Evolutionary conservation across 1,140 invertebrate genomes (phyloP).

Genomic region (Drosophila sp.): DNA sequence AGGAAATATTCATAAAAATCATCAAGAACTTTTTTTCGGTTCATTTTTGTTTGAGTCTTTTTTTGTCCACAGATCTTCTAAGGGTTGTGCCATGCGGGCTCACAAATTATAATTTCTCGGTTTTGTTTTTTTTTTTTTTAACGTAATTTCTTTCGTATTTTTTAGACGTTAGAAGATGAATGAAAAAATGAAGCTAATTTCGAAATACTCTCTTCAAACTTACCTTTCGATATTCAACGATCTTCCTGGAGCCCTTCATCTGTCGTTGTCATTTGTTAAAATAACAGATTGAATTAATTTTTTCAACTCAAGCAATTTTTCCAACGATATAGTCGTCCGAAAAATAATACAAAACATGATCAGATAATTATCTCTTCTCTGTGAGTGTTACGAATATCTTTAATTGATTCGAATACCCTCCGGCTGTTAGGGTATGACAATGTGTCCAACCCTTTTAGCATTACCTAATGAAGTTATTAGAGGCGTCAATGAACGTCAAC

Average conservation of each 20-base stretch:
- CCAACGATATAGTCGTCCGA: no score
- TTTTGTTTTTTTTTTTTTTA: conserved; percentile 4
- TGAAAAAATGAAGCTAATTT: background rate
- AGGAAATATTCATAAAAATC: conserved; percentile 76
- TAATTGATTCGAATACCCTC: background rate
- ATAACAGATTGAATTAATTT: no score
- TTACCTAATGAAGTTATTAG: conserved; percentile 73
- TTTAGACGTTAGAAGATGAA: conserved; percentile 29
- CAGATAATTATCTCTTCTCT: no score
- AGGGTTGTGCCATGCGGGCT: conserved; percentile 54
- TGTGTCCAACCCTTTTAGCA: conserved; percentile 57
- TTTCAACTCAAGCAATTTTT: no score
- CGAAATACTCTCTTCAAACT: no score
- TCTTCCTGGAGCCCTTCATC: no score
- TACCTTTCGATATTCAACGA: no score
- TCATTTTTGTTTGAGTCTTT: conserved; percentile 14
- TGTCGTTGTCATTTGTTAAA: no score
- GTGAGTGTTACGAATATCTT: no score
- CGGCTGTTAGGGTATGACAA: background rate
- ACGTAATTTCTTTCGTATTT: background rate
- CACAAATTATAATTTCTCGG: conserved; percentile 36
- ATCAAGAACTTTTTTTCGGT: conserved; percentile 40
- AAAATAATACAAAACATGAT: no score
- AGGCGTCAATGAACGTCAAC: conserved; percentile 74
- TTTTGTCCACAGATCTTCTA: background rate